These are phyloP conservation scores for Gonatopus flavifemur DNA, from an alignment of 1,140 invertebrate genomes.

Conservation along the genomic window DNA sequence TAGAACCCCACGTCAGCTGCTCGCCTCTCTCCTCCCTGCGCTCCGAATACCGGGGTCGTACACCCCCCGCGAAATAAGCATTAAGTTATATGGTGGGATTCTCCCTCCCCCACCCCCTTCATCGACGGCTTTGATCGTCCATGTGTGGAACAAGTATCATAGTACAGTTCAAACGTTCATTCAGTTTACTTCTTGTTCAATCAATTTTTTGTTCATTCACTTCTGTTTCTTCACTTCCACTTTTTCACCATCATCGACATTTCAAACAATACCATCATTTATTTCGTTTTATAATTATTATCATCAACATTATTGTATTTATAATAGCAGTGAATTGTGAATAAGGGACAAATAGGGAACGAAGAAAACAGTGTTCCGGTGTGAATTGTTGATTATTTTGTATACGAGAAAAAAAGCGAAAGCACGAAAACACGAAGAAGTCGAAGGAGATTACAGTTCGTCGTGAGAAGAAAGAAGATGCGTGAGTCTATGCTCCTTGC, in stretches of 20 bases:
- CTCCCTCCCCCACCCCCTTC: conserved; percentile 11
- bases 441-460: not conserved
- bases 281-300: no score
- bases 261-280: no score
- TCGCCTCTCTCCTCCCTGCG: conserved; percentile 25
- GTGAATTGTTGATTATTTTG: not conserved
- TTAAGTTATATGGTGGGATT: conserved; percentile 53
- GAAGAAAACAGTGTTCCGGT: not conserved
- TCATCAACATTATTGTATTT: no score
- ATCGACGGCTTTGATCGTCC: no score
- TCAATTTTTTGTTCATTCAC: no score
- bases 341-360: not conserved
- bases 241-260: no score
- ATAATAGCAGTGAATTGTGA: not conserved
- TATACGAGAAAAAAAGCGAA: not conserved
- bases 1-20: conserved; percentile 53
- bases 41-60: conserved; percentile 20
- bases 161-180: conserved; percentile 34
- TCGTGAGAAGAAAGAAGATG: conserved; percentile 12
- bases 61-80: conserved; percentile 52
- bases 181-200: conserved; percentile 39
- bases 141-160: conserved; percentile 31
- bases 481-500: conserved; percentile 70
- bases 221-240: no score
- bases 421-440: not conserved